phyloP scores from a whole-genome alignment of 2,888 invertebrate genomes.

The Pyralis farinalis region DNA sequence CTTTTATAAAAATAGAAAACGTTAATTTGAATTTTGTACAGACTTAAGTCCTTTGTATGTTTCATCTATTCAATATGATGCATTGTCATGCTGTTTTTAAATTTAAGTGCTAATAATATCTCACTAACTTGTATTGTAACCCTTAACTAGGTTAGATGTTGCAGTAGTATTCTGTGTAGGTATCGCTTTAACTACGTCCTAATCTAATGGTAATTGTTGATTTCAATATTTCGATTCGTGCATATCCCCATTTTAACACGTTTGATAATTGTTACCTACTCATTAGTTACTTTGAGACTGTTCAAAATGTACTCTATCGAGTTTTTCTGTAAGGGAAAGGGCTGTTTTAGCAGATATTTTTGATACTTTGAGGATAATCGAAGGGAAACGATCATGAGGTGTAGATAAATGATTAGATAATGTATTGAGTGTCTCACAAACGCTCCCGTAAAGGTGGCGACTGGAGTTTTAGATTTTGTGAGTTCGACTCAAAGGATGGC shows the following conservation, averaged over 20 bases:
- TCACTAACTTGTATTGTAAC: conserved; percentile 48
- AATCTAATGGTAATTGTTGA: conserved; percentile 56
- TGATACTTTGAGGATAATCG: conserved; percentile 78
- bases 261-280: conserved; percentile 78
- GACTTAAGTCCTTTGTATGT: conserved; percentile 44
- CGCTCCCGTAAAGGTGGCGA: not conserved
- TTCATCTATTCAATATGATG: conserved; percentile 36
- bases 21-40: conserved; percentile 58
- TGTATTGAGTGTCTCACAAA: conserved; percentile 14
- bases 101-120: conserved; percentile 50
- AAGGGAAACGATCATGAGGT: conserved; percentile 69
- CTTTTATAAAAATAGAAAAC: conserved; percentile 55
- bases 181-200: conserved; percentile 68
- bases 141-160: conserved; percentile 67
- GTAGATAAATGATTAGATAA: conserved; percentile 39
- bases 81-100: conserved; percentile 48
- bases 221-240: conserved; percentile 68
- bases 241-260: conserved; percentile 71
- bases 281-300: conserved; percentile 80
- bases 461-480: conserved; percentile 9
- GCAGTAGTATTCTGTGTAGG: conserved; percentile 58
- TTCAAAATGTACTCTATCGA: conserved; percentile 75
- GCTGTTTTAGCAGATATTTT: conserved; percentile 79
- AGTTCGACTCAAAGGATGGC: conserved; percentile 7
- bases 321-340: conserved; percentile 78